Base-by-base conservation (phyloP, 1,140 invertebrate genomes). In the Stenopsyche tienmushanensis region DNA sequence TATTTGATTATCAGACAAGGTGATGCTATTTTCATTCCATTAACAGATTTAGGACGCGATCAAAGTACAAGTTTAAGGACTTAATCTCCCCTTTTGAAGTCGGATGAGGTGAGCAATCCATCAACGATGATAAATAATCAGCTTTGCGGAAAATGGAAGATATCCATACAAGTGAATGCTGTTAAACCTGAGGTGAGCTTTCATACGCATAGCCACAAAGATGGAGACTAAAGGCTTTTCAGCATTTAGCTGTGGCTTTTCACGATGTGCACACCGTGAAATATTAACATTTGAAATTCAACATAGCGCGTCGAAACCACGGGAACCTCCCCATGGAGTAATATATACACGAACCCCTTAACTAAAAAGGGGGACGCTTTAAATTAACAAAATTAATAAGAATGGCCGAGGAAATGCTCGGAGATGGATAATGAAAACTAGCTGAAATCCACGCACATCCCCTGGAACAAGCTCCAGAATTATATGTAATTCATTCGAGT, bases 231-330 rank as follows among this genome's bases (percentile, higher is more conserved):
- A 29, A 45, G 44, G 54, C 54, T 41, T 34, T 60, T 21, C 50
- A 20, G 15, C 47, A 20, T 52, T 34, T 57, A 57, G 23, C 3
- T 64, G 60, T 26, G 60, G 60, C 50, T 41, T 57, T 57, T 18
- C 50, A 25, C 25, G 13, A 53, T 20, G 21, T 26, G 47, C 34
- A 39, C 20, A 18, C 9, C 24, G 44, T 45, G 54, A 64, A 64
- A 68, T 68, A 64, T 60, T 64, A 64, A 68, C 55, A 62, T 65
- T 68, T 52, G 24, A 62, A 68, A 60, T 68, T 59, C 55, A 63
- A 26, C 53, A 58, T 63, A 49, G 23, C 52, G 39, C 52, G 20
- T 15, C 42, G 23, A 29, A 59, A 65, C 49, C 62, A 52, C 62
- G 54, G 55, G 41, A 20, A 24, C n/a, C 49, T 47, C 44, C 44